phyloP scores from a whole-genome alignment of 2,797 vertebrate genomes.

The Phoeniculus purpureus region DNA sequence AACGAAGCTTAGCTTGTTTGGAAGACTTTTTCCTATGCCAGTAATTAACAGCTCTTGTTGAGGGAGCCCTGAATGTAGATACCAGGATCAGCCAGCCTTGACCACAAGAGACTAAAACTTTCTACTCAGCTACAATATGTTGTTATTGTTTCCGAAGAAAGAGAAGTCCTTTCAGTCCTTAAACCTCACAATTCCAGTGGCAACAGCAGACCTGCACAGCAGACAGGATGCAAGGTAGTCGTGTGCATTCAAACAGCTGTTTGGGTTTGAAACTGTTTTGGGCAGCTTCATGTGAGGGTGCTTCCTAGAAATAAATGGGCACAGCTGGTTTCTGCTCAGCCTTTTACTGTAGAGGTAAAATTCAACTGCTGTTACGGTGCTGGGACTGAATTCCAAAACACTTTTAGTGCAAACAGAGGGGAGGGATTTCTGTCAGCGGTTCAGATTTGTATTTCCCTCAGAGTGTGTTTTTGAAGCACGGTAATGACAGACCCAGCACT shows the following conservation, averaged over 20 bases:
- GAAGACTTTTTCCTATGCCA: conserved; percentile 15
- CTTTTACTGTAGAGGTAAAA: background rate
- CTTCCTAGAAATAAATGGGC: background rate
- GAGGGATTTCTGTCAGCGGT: background rate
- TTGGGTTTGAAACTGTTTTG: background rate
- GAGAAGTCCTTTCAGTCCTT: background rate
- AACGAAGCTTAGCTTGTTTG: background rate
- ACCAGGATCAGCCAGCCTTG: conserved; percentile 20
- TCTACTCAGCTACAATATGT: background rate
- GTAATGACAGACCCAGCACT: background rate
- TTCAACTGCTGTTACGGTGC: background rate
- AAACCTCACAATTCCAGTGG: background rate
- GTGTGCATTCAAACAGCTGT: background rate
- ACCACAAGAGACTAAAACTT: background rate
- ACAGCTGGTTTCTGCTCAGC: background rate
- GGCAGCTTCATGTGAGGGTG: background rate
- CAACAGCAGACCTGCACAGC: background rate
- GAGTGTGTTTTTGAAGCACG: background rate
- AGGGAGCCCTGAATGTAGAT: background rate
- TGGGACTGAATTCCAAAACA: background rate
- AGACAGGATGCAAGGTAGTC: background rate
- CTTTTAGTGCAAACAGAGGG: background rate
- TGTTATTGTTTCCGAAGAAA: background rate
- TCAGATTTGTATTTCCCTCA: conserved; percentile 21
- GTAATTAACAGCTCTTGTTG: conserved; percentile 44